These are phyloP conservation scores for Epinephelus moara DNA, from an alignment of 2,113 vertebrate species.

Conservation along the genomic window DNA sequence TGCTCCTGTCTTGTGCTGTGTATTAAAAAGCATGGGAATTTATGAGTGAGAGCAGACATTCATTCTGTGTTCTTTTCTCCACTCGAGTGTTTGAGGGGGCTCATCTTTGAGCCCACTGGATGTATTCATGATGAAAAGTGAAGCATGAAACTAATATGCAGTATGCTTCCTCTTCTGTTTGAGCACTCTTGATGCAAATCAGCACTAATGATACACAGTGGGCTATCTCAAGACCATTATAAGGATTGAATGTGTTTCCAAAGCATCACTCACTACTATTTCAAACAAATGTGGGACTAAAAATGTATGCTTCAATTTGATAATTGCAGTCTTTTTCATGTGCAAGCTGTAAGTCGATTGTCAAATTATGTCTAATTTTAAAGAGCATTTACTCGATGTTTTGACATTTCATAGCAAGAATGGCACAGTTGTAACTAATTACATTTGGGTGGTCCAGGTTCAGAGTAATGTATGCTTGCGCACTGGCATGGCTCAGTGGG, in stretches of 20 bases:
- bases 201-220: slow-evolving; percentile 56
- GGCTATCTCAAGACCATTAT: slow-evolving; percentile 32
- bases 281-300: neutral
- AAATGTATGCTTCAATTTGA: neutral
- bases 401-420: neutral
- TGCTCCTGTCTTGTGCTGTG: slow-evolving; percentile 27
- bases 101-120: slow-evolving; percentile 31
- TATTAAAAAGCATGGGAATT: slow-evolving; percentile 38
- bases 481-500: neutral
- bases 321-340: neutral
- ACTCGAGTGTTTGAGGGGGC: slow-evolving; percentile 30
- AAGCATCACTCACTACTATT: slow-evolving; percentile 13
- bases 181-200: slow-evolving; percentile 69
- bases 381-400: neutral
- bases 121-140: slow-evolving; percentile 39
- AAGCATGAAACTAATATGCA: slow-evolving; percentile 39
- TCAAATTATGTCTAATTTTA: neutral
- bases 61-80: slow-evolving; percentile 38
- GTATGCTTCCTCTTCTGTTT: slow-evolving; percentile 28
- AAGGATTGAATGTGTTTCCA: slow-evolving; percentile 16
- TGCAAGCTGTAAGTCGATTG: no score
- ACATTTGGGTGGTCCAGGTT: neutral
- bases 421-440: neutral
- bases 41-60: slow-evolving; percentile 50
- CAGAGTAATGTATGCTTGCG: neutral